phyloP scores from a whole-genome alignment of 2,797 vertebrate genomes.

The Loriculus beryllinus region DNA sequence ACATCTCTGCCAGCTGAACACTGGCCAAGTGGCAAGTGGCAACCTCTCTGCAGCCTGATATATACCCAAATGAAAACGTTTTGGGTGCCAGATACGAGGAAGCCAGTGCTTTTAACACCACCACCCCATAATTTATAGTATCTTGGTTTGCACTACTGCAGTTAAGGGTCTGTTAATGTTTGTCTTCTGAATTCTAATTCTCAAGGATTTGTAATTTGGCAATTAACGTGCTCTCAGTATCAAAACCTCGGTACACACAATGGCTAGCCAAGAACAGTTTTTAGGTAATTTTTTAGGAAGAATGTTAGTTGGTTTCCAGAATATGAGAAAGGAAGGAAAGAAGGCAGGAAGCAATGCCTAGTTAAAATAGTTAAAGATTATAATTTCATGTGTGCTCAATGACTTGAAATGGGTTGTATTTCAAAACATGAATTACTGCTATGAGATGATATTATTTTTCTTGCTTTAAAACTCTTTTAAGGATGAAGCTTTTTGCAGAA shows the following conservation, averaged over 20 bases:
- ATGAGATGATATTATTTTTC: neutral
- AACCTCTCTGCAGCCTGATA: slow-evolving; percentile 54
- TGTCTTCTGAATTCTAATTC: slow-evolving; percentile 45
- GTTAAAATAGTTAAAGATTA: slow-evolving; percentile 52
- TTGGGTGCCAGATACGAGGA: slow-evolving; percentile 54
- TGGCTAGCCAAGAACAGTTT: slow-evolving; percentile 36
- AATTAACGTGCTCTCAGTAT: slow-evolving; percentile 55
- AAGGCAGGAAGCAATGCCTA: slow-evolving; percentile 53
- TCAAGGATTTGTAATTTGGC: slow-evolving; percentile 59
- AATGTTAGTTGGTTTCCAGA: slow-evolving; percentile 65
- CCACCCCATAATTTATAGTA: slow-evolving; percentile 70
- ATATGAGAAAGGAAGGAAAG: slow-evolving; percentile 64
- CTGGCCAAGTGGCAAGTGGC: slow-evolving; percentile 57
- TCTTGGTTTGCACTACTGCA: slow-evolving; percentile 45
- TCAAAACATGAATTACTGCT: slow-evolving; percentile 21
- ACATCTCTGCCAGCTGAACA: slow-evolving; percentile 29
- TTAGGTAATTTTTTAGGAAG: slow-evolving; percentile 38
- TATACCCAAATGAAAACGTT: slow-evolving; percentile 64
- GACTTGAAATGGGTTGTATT: neutral
- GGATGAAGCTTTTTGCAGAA: neutral
- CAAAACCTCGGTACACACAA: slow-evolving; percentile 42
- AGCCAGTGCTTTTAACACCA: slow-evolving; percentile 64
- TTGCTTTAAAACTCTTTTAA: neutral
- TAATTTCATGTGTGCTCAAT: neutral
- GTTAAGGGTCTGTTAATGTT: slow-evolving; percentile 57